Percentiles rank a stretch among this genome's conserved stretches.
These are phyloP conservation scores for Andrena bucephala DNA, from an alignment of 2,888 invertebrate species.

Conservation along the genomic window DNA sequence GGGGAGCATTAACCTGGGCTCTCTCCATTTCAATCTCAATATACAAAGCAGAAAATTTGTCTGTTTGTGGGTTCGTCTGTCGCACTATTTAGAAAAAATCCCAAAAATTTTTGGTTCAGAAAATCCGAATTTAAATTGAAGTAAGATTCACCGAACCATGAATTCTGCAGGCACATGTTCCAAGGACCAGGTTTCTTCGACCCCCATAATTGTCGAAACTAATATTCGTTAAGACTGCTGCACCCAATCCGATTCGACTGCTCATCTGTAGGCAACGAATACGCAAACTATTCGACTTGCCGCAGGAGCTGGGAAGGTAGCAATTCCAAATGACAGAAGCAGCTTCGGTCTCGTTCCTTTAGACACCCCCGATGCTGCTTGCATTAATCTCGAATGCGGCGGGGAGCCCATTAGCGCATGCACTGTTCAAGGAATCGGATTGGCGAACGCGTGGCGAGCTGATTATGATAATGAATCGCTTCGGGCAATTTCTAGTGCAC, in stretches of 20 bases:
- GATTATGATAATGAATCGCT: conserved; percentile 71
- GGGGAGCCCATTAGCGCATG: conserved; percentile 38
- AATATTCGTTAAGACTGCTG: background rate
- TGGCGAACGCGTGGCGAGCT: conserved; percentile 49
- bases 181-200: too few relatives aligned
- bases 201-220: background rate
- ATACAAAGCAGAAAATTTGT: too few relatives aligned
- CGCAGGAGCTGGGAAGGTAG: background rate
- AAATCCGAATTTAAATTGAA: too few relatives aligned
- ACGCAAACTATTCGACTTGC: conserved; percentile 22
- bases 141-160: too few relatives aligned
- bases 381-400: conserved; percentile 32
- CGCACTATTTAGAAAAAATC: too few relatives aligned
- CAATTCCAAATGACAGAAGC: conserved; percentile 20
- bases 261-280: background rate
- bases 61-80: too few relatives aligned
- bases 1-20: too few relatives aligned
- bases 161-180: too few relatives aligned
- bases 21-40: too few relatives aligned
- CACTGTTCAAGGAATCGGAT: conserved; percentile 50
- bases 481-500: conserved; percentile 49
- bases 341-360: background rate
- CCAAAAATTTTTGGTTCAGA: too few relatives aligned
- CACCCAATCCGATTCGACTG: conserved; percentile 14
- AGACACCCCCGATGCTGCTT: conserved; percentile 3